A percentile compares a stretch with the other conserved stretches of the same genome.
phyloP scores from a whole-genome alignment of 2,113 vertebrate genomes.

The Orthonyx spaldingii region DNA sequence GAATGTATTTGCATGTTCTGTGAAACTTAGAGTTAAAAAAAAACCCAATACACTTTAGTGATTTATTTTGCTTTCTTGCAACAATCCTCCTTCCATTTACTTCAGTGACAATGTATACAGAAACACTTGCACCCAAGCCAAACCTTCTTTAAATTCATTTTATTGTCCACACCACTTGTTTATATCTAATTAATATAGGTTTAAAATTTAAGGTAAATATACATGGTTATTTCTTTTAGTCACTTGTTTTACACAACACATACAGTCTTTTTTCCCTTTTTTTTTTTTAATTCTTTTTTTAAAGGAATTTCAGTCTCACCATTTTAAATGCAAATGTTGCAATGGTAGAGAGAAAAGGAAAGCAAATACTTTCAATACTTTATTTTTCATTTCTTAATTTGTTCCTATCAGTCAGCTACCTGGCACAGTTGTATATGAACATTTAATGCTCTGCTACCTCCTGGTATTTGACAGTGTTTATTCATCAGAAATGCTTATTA shows the following conservation, averaged over 20 bases:
- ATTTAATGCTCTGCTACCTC: background rate
- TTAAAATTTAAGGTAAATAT: background rate
- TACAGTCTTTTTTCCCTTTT: rapidly evolving
- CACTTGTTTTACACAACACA: background rate
- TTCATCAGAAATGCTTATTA: slow-evolving; percentile 50
- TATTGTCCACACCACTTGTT: background rate
- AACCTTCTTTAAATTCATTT: background rate
- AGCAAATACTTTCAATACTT: background rate
- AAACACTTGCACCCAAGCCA: background rate
- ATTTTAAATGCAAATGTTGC: background rate
- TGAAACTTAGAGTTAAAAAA: background rate
- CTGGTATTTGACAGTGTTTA: slow-evolving; percentile 11
- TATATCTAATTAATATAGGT: background rate
- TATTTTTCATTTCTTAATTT: slow-evolving; percentile 14
- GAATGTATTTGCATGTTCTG: background rate
- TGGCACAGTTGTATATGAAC: background rate
- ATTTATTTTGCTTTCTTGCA: background rate
- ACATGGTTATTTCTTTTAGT: background rate
- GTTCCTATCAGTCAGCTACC: background rate
- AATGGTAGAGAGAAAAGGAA: background rate
- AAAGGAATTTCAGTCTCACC: background rate
- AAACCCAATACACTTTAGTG: rapidly evolving
- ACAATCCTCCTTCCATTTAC: background rate
- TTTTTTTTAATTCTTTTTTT: background rate
- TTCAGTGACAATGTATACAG: background rate